A percentile compares a stretch with the other conserved stretches of the same genome.
phyloP scores from a whole-genome alignment of 2,113 vertebrate species.

The Himantopus leucocephalus region DNA sequence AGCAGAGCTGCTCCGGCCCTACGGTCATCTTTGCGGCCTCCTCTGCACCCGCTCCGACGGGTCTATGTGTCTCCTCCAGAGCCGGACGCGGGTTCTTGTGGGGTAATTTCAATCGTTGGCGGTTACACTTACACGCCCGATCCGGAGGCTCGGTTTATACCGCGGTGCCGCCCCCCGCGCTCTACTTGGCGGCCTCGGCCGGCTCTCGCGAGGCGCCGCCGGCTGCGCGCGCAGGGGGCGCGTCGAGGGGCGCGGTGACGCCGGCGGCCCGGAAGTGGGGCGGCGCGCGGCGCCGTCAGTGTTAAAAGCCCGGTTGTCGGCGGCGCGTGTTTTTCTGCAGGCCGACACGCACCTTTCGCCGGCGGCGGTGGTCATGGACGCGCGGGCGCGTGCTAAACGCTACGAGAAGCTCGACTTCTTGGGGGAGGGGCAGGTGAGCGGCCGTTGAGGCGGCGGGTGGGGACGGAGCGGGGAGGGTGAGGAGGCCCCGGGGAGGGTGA shows the following conservation, averaged over 20 bases:
- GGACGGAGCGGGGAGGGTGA: too few species aligned
- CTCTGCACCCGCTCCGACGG: neutral
- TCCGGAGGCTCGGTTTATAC: fast-evolving
- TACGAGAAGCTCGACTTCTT: neutral
- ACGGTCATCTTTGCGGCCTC: neutral
- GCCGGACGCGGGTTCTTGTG: neutral
- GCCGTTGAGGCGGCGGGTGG: neutral
- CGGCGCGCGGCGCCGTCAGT: neutral
- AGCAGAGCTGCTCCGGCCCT: neutral
- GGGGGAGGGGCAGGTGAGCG: neutral
- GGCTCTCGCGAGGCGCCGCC: neutral
- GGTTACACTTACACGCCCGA: neutral
- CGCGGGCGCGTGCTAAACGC: neutral
- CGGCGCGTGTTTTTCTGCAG: too few species aligned
- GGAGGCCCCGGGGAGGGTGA: neutral
- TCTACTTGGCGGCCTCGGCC: too few species aligned
- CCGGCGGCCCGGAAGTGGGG: neutral
- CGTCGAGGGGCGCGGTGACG: too few species aligned
- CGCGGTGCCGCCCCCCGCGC: neutral
- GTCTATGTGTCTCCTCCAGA: neutral
- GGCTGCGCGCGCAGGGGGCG: neutral
- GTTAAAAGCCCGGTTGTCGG: neutral
- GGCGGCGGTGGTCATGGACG: neutral
- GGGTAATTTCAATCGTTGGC: too few species aligned
- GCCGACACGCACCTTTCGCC: too few species aligned